Percentiles rank a stretch among this genome's conserved stretches.
Evolutionary conservation across 2,797 vertebrate species (phyloP).

Genomic region (Cuniculus paca): DNA sequence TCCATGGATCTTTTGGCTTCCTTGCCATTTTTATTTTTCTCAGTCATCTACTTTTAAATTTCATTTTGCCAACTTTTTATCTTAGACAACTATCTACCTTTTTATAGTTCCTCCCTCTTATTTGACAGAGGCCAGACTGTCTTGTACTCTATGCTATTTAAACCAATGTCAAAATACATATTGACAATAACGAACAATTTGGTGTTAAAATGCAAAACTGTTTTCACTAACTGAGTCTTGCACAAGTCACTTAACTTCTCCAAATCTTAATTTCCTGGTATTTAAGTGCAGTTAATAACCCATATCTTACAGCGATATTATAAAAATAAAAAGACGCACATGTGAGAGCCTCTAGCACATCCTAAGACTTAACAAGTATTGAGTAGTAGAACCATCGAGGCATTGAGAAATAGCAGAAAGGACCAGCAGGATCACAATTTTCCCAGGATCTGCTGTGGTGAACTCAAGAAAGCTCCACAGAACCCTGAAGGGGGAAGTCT

Average conservation of each 20-base stretch:
- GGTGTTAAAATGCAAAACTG: neutral
- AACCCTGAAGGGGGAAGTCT: conserved; percentile 39
- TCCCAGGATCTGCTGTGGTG: conserved; percentile 37
- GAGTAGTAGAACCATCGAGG: neutral
- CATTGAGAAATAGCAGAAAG: neutral
- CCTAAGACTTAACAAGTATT: neutral
- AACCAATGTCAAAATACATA: neutral
- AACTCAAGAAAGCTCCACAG: conserved; percentile 1
- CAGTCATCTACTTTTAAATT: neutral
- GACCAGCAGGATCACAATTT: neutral
- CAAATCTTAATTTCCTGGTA: conserved; percentile 64
- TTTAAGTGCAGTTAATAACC: conserved; percentile 62
- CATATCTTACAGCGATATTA: conserved; percentile 1
- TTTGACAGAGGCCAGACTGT: neutral
- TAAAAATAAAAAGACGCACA: conserved; percentile 12
- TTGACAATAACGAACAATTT: neutral
- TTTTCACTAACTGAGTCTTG: neutral
- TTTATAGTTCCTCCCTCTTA: neutral
- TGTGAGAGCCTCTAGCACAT: neutral
- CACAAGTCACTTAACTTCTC: neutral
- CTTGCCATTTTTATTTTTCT: neutral
- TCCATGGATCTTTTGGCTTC: neutral
- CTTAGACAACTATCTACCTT: neutral
- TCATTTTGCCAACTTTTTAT: neutral
- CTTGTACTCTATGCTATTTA: neutral